phyloP scores from a whole-genome alignment of 2,888 invertebrate species.

The Scaptomyza caliginosa region DNA sequence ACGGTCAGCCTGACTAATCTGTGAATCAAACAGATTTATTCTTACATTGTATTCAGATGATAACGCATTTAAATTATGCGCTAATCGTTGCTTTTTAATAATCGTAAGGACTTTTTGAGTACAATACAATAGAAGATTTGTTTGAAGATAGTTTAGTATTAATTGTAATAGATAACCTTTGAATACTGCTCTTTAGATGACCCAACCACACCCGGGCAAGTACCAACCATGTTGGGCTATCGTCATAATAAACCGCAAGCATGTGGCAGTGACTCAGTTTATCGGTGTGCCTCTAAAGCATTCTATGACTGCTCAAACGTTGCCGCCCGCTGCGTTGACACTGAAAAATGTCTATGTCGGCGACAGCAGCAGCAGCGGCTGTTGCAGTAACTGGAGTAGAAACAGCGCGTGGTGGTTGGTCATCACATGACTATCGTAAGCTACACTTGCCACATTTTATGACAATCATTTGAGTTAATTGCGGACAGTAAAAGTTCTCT shows the following conservation, averaged over 20 bases:
- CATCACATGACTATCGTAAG: conserved; percentile 25
- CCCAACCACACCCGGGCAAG: not conserved
- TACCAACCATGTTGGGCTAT: conserved; percentile 54
- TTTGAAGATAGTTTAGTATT: not conserved
- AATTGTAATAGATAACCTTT: conserved; percentile 1
- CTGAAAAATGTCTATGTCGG: conserved; percentile 66
- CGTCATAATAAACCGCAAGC: conserved; percentile 59
- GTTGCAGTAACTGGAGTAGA: not conserved
- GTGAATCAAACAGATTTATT: not conserved
- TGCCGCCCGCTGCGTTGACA: conserved; percentile 76
- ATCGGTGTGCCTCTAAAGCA: conserved; percentile 27
- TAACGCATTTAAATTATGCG: not conserved
- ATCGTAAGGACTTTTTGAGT: not conserved
- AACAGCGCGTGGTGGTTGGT: conserved; percentile 26
- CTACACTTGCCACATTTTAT: conserved; percentile 72
- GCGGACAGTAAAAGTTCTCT: conserved; percentile 56
- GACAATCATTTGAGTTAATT: conserved; percentile 79
- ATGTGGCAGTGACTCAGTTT: conserved; percentile 58
- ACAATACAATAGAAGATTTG: not conserved
- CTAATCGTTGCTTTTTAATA: conserved; percentile 6
- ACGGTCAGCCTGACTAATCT: conserved; percentile 18
- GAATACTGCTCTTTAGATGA: not conserved
- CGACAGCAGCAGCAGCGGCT: conserved; percentile 4
- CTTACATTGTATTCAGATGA: not conserved
- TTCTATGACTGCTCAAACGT: conserved; percentile 59